Evolutionary conservation across 2,797 vertebrate species (phyloP), one percentile per base, ranked within the genome.

Genomic region (Vipera latastei): DNA sequence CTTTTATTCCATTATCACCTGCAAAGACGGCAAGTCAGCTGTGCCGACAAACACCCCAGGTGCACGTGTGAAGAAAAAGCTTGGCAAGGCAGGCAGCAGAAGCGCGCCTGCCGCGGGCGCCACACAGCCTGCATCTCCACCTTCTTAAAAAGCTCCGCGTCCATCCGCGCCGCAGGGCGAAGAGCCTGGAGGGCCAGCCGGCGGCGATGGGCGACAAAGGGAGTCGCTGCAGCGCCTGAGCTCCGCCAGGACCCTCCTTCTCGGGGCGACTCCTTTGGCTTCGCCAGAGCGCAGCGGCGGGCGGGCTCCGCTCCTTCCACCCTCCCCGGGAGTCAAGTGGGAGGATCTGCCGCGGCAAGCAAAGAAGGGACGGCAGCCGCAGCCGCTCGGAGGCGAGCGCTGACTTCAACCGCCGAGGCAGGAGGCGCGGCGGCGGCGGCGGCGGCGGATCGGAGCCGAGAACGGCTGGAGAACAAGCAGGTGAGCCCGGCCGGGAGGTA

Each of bases 291-390:
- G 25, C 55, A 16, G n/a, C 51, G n/a, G 12, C 87, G 69, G 69
- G 32, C 69, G 32, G 18, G 69, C 73, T 83, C 38, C 38, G 20
- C 38, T 48, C 55, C 16, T 32, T 12, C 48, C 56, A 8, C 90
- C 16, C 53, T 4, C 92, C 28, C 89, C 53, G 32, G 53, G n/a
- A 89, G 94, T 65, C 95, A 65, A 95, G 95, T 92, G 96, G 97
- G 97, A 95, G 69, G 65, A 28, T 57, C 56, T 48, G 14, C 73
- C 20, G 56, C 57, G 55, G 48, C 63, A 6, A 11, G 86, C 6
- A 20, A 57, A 56, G 86, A 32, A 87, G 7, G 2, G 18, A 32
- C 55, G 56, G 22, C 32, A 28, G 32, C 14, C 12, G 13, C 51
- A 28, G 51, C 86, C n/a, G n/a, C 56, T 20, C 56, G 16, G 28